Conservation (phyloP, 2,797 vertebrate genomes). For the Danio tinwini region DNA sequence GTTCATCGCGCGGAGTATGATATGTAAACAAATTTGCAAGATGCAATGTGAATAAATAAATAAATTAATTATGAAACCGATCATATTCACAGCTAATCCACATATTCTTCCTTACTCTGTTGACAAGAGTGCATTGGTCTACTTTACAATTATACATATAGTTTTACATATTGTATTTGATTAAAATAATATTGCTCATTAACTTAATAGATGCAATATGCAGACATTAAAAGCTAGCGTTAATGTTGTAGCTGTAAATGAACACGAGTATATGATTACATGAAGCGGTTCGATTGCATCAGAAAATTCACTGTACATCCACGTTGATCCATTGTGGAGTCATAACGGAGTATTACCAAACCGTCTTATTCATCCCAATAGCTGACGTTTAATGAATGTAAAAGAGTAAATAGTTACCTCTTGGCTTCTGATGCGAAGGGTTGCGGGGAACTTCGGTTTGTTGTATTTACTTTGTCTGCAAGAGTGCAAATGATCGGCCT, state of each 20-base stretch:
- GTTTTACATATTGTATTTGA: not conserved
- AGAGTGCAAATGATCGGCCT: not conserved
- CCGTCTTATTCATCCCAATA: not conserved
- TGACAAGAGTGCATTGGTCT: not conserved
- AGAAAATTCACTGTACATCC: not conserved
- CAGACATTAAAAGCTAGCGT: not conserved
- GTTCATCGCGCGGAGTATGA: not conserved
- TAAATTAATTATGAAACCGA: no score
- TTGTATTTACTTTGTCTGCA: not conserved
- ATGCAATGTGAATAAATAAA: not conserved
- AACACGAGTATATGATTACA: slow-evolving; percentile 2
- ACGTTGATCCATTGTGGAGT: no score
- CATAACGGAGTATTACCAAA: not conserved
- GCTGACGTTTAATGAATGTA: not conserved
- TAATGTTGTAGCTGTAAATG: not conserved
- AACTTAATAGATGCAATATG: not conserved
- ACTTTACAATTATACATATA: not conserved
- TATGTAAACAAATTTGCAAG: not conserved
- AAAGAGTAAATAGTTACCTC: slow-evolving; percentile 23
- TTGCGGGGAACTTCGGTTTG: not conserved
- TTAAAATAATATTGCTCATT: no score
- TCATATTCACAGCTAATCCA: not conserved
- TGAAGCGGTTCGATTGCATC: slow-evolving; percentile 35
- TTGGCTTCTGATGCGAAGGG: not conserved
- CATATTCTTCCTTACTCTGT: not conserved